Conservation (phyloP, 2,113 vertebrate genomes). For the Eulemur macaco region DNA sequence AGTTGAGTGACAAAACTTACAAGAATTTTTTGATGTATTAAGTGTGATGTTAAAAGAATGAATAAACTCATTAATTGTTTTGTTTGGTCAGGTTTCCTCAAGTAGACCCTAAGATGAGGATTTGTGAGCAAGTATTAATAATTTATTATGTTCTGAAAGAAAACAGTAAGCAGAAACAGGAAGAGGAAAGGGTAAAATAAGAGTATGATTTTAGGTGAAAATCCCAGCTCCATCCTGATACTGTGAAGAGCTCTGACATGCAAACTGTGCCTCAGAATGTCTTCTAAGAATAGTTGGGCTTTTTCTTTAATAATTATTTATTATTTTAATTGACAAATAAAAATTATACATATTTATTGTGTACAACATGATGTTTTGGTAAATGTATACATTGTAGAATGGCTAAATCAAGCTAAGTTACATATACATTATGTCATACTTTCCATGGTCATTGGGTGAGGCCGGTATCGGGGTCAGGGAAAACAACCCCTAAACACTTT, state of each 20-base stretch:
- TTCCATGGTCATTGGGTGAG: neutral
- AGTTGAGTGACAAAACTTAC: neutral
- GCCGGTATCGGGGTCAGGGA: accelerated
- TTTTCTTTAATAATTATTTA: neutral
- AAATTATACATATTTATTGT: neutral
- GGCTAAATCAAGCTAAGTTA: neutral
- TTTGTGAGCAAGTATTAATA: neutral
- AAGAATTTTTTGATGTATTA: neutral
- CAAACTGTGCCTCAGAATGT: neutral
- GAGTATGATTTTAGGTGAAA: neutral
- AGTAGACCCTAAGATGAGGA: neutral
- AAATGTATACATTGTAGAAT: neutral
- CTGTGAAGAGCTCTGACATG: neutral
- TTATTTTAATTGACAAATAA: neutral
- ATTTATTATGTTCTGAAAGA: neutral
- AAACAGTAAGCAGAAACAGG: neutral
- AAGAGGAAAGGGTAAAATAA: neutral
- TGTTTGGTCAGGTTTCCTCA: neutral
- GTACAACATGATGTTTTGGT: neutral
- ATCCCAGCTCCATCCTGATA: neutral
- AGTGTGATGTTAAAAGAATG: neutral
- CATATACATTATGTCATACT: neutral
- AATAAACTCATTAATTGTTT: neutral
- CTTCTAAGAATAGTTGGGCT: neutral
- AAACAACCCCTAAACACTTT: neutral